Base-by-base conservation (phyloP, 2,888 invertebrate genomes). In the Cynaeus angustus region DNA sequence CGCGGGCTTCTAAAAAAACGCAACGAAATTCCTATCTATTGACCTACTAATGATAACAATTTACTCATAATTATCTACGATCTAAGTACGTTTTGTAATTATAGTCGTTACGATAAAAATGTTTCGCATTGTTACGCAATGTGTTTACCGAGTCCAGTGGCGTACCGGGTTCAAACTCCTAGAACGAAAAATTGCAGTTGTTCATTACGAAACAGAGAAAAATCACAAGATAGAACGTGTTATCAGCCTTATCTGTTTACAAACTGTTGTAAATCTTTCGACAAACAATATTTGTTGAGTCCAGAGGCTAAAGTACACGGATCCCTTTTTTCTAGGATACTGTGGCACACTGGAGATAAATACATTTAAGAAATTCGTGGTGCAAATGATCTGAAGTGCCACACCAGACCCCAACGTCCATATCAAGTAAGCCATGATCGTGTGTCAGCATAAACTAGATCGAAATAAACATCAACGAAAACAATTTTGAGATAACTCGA, bases 91-190 rank as follows among this genome's bases (percentile, higher is more conserved):
- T 53, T 53, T 53, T 37, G 45, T 46, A 59, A 59, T 30, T 37
- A 26, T 14, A 13, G 14, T 14, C 10, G 12, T 41, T 41, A 37
- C 43, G 59, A 59, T 59, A 45, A 59, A 53, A 58, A 58, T n/a
- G n/a, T 59, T 59, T 33, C 59, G 45, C 59, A 45, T 59, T 59
- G 46, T 59, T 59, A 59, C 33, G 59, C 59, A 59, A 59, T 59
- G 26, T 58, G 28, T 58, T 43, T 53, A 53, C 37, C 10, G 26
- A 26, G 10, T 2, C 41, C 59, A 59, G 45, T 46, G 59, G 59
- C 59, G 59, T 59, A 30, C 46, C 30, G 55, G 38, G 21, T 9
- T 37, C 21, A 21, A 26, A 46, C 21, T 46, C 21, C 21, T 46
- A 4, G 9, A 50, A 21, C 12, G 33, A 30, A 52, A 55, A 55